phyloP scores from a whole-genome alignment of 1,140 invertebrate species.

The Apis cerana region DNA sequence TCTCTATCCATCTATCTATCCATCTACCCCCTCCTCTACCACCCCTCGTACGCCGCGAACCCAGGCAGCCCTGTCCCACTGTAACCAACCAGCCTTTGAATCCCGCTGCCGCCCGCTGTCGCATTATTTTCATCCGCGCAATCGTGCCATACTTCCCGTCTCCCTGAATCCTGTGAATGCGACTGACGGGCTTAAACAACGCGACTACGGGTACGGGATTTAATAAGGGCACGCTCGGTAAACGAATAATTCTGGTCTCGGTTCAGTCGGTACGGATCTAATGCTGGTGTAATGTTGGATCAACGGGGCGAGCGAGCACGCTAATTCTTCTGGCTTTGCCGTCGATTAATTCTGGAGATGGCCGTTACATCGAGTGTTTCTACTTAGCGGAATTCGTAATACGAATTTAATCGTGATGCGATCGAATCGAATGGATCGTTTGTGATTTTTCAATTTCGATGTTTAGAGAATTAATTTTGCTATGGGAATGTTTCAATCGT shows the following conservation, averaged over 20 bases:
- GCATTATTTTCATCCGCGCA: constrained; percentile 45
- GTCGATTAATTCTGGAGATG: not conserved
- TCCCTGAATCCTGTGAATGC: not conserved
- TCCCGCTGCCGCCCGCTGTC: constrained; percentile 14
- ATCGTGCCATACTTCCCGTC: constrained; percentile 5
- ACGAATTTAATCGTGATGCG: too few species aligned
- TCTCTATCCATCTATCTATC: too few species aligned
- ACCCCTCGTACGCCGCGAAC: not conserved
- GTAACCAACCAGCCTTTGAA: constrained; percentile 50
- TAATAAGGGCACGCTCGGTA: constrained; percentile 24
- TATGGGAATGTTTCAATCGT: too few species aligned
- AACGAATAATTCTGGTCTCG: constrained; percentile 20
- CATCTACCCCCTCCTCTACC: not conserved
- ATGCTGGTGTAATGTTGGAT: constrained; percentile 11
- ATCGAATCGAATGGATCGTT: too few species aligned
- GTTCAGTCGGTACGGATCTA: not conserved
- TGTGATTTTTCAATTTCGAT: too few species aligned
- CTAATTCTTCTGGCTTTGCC: not conserved
- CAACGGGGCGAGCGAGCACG: not conserved
- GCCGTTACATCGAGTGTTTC: too few species aligned
- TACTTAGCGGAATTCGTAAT: not conserved
- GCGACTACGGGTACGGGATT: not conserved
- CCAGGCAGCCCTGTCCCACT: constrained; percentile 1
- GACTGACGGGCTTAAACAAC: constrained; percentile 33
- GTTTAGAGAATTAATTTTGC: too few species aligned